A percentile compares a stretch with the other conserved stretches of the same genome.
Conservation (phyloP, 2,888 invertebrate species). For the Oxytorus armatus region DNA sequence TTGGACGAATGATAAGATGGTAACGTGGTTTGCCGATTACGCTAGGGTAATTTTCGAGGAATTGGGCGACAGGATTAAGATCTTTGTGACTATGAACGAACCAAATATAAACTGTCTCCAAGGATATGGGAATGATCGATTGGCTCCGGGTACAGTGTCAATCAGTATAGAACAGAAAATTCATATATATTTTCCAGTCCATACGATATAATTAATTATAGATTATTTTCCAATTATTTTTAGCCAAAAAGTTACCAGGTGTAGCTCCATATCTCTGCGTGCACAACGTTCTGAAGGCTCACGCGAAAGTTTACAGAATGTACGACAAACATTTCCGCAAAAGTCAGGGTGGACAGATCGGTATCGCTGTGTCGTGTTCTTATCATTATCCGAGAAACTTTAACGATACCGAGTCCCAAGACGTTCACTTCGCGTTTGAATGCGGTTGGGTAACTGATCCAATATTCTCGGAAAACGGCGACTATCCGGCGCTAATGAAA, state of each 20-base stretch:
- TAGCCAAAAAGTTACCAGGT: conserved; percentile 83
- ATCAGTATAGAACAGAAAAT: too few species aligned
- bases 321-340: conserved; percentile 87
- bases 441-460: conserved; percentile 85
- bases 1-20: conserved; percentile 88
- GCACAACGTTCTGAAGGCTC: conserved; percentile 90
- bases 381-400: conserved; percentile 66
- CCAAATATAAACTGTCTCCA: conserved; percentile 85
- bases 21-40: conserved; percentile 87
- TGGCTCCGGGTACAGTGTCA: conserved; percentile 85
- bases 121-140: conserved; percentile 85
- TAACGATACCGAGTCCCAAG: conserved; percentile 63
- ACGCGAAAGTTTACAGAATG: conserved; percentile 89
- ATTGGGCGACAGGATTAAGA: conserved; percentile 85
- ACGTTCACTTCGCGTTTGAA: conserved; percentile 79
- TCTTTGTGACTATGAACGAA: conserved; percentile 90
- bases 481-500: conserved; percentile 86
- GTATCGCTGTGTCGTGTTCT: conserved; percentile 67
- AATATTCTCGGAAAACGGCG: conserved; percentile 84
- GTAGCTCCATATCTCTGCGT: conserved; percentile 89
- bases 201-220: too few species aligned
- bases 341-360: conserved; percentile 85
- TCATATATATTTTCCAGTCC: too few species aligned
- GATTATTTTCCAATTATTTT: too few species aligned
- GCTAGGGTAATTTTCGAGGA: conserved; percentile 86